Evolutionary conservation across 2,797 vertebrate species (phyloP).

Genomic region (Bothrops alternatus): DNA sequence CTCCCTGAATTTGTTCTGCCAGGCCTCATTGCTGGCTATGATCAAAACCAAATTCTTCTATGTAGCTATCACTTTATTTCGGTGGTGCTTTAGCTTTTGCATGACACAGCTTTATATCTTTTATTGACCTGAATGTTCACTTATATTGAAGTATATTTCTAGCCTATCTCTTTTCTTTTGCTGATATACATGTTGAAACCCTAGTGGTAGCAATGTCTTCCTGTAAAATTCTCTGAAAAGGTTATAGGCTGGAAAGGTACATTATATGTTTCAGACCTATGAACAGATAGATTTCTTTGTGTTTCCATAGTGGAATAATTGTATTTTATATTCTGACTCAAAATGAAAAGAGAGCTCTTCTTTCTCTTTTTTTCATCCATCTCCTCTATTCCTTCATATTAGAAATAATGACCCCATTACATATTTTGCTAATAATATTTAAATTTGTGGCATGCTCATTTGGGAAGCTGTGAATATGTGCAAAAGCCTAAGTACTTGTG

Average conservation of each 20-base stretch:
- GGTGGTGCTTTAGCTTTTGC: neutral
- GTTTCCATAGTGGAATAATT: neutral
- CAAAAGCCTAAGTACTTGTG: neutral
- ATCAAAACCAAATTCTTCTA: neutral
- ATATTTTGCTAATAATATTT: neutral
- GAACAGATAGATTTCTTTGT: neutral
- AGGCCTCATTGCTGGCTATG: neutral
- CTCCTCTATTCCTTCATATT: accelerated
- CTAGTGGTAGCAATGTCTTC: neutral
- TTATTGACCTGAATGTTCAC: neutral
- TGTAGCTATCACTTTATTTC: neutral
- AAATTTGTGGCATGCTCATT: neutral
- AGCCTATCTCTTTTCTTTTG: slow-evolving; percentile 5
- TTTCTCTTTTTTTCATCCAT: neutral
- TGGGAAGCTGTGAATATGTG: neutral
- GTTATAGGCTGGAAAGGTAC: neutral
- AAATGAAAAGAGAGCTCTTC: neutral
- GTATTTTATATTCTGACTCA: neutral
- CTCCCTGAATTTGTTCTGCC: slow-evolving; percentile 13
- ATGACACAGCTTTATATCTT: neutral
- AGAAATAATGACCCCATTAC: accelerated
- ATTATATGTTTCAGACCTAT: neutral
- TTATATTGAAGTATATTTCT: slow-evolving; percentile 5
- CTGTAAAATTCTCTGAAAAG: neutral
- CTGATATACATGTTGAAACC: neutral